Conservation (phyloP, 2,113 vertebrate species). For the Calidris pugnax region DNA sequence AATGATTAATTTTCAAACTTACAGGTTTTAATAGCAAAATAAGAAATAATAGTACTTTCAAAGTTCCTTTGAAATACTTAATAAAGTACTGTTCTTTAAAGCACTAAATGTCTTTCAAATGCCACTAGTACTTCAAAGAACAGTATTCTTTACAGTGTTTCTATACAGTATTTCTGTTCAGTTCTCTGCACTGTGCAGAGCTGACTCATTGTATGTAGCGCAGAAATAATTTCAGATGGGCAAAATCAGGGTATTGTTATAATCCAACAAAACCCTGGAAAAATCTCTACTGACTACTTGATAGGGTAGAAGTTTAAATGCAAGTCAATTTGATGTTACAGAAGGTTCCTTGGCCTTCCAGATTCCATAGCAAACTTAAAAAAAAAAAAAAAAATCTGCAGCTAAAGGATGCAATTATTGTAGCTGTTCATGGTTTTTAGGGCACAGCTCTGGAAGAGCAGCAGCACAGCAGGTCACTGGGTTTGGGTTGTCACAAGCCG, state of each 20-base stretch:
- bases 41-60: background rate
- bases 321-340: background rate
- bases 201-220: background rate
- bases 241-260: background rate
- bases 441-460: background rate
- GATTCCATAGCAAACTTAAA: background rate
- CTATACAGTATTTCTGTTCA: background rate
- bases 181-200: background rate
- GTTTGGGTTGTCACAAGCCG: background rate
- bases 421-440: background rate
- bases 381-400: rapidly evolving
- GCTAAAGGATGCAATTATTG: background rate
- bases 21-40: slow-evolving; percentile 36
- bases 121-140: background rate
- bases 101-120: background rate
- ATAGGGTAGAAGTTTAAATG: background rate
- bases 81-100: slow-evolving; percentile 3
- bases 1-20: slow-evolving; percentile 18
- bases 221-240: background rate
- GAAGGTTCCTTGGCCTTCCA: background rate
- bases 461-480: background rate
- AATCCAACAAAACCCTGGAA: background rate
- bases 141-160: background rate
- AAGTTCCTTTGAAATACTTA: slow-evolving; percentile 16
- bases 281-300: background rate